A percentile compares a stretch with the other conserved stretches of the same genome.
phyloP scores from a whole-genome alignment of 2,888 invertebrate species.

The Blera fallax region DNA sequence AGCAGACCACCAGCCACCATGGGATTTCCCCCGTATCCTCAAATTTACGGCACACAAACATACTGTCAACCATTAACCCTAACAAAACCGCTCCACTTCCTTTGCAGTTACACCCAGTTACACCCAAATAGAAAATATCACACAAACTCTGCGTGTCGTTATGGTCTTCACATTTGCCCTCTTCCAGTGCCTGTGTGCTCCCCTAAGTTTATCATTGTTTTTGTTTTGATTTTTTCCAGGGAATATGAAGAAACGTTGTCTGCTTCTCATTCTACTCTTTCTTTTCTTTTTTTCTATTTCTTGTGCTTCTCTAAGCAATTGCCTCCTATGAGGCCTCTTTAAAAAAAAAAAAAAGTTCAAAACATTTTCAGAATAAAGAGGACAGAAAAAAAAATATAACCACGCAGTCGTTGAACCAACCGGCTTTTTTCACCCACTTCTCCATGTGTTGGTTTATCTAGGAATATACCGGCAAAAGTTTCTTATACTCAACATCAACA shows the following conservation, averaged over 20 bases:
- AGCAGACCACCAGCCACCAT: not conserved
- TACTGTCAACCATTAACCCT: not conserved
- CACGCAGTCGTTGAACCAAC: conserved; percentile 66
- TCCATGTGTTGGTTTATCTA: conserved; percentile 58
- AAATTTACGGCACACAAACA: not conserved
- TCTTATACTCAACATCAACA: not conserved
- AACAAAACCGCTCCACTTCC: not conserved
- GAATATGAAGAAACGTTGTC: conserved; percentile 19
- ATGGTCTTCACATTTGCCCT: not conserved
- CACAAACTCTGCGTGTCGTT: not conserved
- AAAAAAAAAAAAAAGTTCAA: not conserved
- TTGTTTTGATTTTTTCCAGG: conserved; percentile 54
- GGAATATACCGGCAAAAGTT: not conserved
- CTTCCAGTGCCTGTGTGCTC: not conserved
- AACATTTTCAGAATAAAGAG: conserved; percentile 35
- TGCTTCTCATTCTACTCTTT: not conserved
- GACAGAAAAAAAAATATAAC: conserved; percentile 25
- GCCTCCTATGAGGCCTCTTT: conserved; percentile 1
- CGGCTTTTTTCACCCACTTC: conserved; percentile 71
- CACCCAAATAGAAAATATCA: conserved; percentile 1
- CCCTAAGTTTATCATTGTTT: conserved; percentile 28
- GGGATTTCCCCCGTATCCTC: not conserved
- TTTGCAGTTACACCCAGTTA: conserved; percentile 1
- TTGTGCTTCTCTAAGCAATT: conserved; percentile 3
- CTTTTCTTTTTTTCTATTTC: not conserved